These are phyloP conservation scores for Luehdorfia chinensis DNA, from an alignment of 1,140 invertebrate species.

Conservation along the genomic window DNA sequence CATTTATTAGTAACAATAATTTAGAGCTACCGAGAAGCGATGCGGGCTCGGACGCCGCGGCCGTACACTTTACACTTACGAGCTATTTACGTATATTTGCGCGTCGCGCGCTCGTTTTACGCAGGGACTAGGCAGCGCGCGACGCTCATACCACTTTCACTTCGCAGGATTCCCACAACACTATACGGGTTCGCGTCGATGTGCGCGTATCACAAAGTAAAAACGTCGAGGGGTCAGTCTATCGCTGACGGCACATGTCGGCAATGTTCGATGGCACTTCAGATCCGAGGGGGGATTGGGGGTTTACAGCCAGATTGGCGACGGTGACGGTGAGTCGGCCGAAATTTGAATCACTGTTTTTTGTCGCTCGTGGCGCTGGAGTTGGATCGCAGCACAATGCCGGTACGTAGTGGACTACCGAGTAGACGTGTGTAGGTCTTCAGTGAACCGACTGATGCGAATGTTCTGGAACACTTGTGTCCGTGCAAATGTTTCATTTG, in stretches of 20 bases:
- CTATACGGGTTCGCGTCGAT: no score
- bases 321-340: no score
- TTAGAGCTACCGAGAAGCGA: slow-evolving; percentile 29
- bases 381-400: no score
- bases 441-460: no score
- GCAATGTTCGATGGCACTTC: slow-evolving; percentile 9
- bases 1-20: slow-evolving; percentile 22
- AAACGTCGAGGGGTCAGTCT: slow-evolving; percentile 13
- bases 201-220: slow-evolving; percentile 22
- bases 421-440: no score
- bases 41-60: slow-evolving; percentile 38
- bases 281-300: background rate
- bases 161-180: slow-evolving; percentile 22
- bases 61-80: slow-evolving; percentile 36
- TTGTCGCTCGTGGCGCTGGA: no score
- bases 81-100: slow-evolving; percentile 62
- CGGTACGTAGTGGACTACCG: no score
- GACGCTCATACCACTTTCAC: slow-evolving; percentile 28
- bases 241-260: background rate
- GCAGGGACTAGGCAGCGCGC: slow-evolving; percentile 59
- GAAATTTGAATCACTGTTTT: no score
- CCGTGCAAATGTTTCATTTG: no score
- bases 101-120: slow-evolving; percentile 43
- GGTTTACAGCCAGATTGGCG: no score
- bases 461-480: no score